Base-by-base conservation (phyloP, 1,140 invertebrate genomes). In the Pseudobourletiella spinata region DNA sequence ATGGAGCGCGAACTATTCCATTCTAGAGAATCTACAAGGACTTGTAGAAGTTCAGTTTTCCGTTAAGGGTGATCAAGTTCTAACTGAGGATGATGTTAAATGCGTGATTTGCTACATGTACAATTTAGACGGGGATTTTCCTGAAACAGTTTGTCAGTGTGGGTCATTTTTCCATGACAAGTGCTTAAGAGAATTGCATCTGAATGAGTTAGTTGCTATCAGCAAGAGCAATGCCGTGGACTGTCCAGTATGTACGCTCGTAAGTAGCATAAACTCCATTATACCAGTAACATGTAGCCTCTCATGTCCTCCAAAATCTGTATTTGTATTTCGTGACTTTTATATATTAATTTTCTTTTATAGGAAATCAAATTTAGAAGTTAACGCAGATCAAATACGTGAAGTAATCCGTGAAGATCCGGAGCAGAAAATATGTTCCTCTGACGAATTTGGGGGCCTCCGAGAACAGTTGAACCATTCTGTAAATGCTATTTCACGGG, bases 81-180 rank as follows among this genome's bases (percentile, higher is more conserved):
- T 43, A 6, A 22, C 20, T 26, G 22, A 43, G 2, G 43, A 46
- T 46, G 48, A 60, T 8, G 24, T 32, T 1, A 48, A 30, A 20
- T 60, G 58, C 42, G 29, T 43, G 3, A 52, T 60, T 29, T 60
- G 58, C 25, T 60, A 51, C 32, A 50, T 60, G 32, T 60, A 51
- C 35, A n/a, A 35, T 2, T 51, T 60, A 22, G 58, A 60, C 32
- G 58, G 25, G 2, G 58, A 60, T 22, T 15, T 32, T 14, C 58
- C 58, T 11, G 58, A 60, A 60, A 20, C 22, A 2, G 42, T 8
- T 4, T 60, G 58, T 32, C 14, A 2, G 6, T 60, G 58, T 25
- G 44, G 48, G 1, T 51, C 39, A 25, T 18, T 25, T 32, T 60
- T 51, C 48, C 58, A 60, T 25, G 14, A 24, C 6, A 28, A 60